Percentiles rank a stretch among this genome's conserved stretches.
Evolutionary conservation across 2,888 invertebrate species (phyloP).

Genomic region (Parnassius mnemosyne): DNA sequence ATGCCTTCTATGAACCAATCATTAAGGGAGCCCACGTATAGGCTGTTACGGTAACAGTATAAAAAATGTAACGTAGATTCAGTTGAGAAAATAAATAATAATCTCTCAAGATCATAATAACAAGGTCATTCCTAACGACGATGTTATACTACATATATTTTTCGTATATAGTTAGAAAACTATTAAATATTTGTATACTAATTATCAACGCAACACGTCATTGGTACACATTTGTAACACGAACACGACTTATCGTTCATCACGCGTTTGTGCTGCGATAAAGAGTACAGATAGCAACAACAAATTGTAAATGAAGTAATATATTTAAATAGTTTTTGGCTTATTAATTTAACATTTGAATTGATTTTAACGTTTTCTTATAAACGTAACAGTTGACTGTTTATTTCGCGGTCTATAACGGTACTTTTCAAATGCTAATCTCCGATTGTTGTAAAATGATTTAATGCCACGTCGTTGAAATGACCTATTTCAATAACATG

Average conservation of each 20-base stretch:
- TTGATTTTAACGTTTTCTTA: not conserved
- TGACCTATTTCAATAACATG: not conserved
- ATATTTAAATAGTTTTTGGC: constrained; percentile 5
- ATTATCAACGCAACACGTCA: constrained; percentile 9
- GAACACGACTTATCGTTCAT: constrained; percentile 18
- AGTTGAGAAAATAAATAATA: no score
- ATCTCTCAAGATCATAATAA: no score
- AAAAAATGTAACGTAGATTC: no score
- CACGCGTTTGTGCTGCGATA: constrained; percentile 21
- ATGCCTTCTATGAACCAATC: no score
- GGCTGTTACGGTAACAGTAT: no score
- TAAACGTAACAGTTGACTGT: constrained; percentile 8
- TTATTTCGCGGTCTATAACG: constrained; percentile 3
- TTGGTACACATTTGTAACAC: constrained; percentile 16
- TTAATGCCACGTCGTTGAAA: not conserved
- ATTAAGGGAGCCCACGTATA: no score
- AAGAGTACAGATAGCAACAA: constrained; percentile 11
- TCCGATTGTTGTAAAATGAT: not conserved
- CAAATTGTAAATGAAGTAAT: constrained; percentile 15
- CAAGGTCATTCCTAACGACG: no score
- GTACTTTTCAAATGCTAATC: constrained; percentile 18
- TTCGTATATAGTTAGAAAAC: no score
- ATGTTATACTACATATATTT: no score
- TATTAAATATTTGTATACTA: constrained; percentile 18
- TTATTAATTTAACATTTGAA: not conserved